These are phyloP conservation scores for Eutrigla gurnardus DNA, from an alignment of 2,797 vertebrate genomes.

Conservation along the genomic window DNA sequence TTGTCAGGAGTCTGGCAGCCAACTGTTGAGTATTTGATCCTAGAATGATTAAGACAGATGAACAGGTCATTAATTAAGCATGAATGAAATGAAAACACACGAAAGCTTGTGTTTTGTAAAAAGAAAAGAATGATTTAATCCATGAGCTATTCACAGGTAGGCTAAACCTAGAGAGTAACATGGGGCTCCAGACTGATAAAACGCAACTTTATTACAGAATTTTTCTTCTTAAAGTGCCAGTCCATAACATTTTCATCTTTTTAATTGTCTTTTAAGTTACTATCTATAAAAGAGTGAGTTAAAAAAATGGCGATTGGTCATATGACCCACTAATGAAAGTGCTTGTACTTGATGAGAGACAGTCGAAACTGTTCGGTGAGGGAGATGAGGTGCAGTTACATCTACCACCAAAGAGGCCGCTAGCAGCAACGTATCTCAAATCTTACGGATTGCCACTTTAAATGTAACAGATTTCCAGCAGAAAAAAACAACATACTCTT, in stretches of 20 bases:
- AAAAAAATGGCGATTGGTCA: too few species aligned
- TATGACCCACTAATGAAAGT: too few species aligned
- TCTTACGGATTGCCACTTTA: too few species aligned
- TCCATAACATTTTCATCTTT: too few species aligned
- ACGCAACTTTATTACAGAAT: neutral
- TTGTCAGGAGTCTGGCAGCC: neutral
- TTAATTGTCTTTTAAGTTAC: too few species aligned
- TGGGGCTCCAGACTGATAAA: slow-evolving; percentile 8
- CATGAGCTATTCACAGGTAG: slow-evolving; percentile 10
- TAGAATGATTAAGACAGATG: neutral
- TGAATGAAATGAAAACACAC: slow-evolving; percentile 8
- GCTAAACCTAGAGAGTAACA: slow-evolving; percentile 4
- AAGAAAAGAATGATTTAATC: neutral
- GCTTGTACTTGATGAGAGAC: too few species aligned
- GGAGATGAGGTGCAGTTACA: too few species aligned
- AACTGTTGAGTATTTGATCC: neutral
- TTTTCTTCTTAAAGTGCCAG: too few species aligned
- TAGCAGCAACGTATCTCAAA: too few species aligned
- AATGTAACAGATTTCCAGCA: slow-evolving; percentile 2
- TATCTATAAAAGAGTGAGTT: too few species aligned
- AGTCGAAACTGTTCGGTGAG: too few species aligned
- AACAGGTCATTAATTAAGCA: slow-evolving; percentile 16
- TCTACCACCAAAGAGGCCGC: too few species aligned
- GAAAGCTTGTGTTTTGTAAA: neutral
- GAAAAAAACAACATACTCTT: slow-evolving; percentile 8